These are phyloP conservation scores for Agapetus fuscipes DNA, from an alignment of 2,888 invertebrate species.

Conservation along the genomic window DNA sequence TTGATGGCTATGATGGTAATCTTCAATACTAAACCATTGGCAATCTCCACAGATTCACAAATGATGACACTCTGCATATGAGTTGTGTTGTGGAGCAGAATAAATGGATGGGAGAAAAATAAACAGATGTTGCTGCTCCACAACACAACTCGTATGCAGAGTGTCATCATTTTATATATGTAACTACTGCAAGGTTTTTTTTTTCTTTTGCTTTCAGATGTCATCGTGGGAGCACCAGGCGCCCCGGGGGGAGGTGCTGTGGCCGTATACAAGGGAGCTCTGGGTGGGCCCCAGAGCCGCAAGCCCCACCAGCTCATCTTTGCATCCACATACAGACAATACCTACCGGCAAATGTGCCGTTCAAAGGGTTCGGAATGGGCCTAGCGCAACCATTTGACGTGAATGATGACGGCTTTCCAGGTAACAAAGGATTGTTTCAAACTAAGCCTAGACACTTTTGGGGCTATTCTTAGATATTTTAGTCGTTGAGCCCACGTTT, in stretches of 20 bases:
- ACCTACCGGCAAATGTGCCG: conserved; percentile 20
- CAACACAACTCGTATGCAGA: too few species aligned
- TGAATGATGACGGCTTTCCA: conserved; percentile 32
- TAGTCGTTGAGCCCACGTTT: too few species aligned
- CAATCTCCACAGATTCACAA: too few species aligned
- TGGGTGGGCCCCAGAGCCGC: conserved; percentile 26
- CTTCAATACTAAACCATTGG: too few species aligned
- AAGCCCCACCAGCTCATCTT: conserved; percentile 27
- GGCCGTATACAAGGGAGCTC: conserved; percentile 27
- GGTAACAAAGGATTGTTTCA: conserved; percentile 23
- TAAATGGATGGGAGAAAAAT: too few species aligned
- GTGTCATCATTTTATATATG: too few species aligned
- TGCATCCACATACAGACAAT: conserved; percentile 21
- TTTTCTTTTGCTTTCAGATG: conserved; percentile 24
- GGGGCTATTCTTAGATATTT: too few species aligned
- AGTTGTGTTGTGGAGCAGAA: too few species aligned
- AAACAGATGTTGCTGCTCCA: too few species aligned
- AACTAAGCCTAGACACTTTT: too few species aligned
- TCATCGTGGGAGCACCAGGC: conserved; percentile 29
- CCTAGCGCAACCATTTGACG: conserved; percentile 31
- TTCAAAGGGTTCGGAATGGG: conserved; percentile 34
- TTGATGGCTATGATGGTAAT: conserved; percentile 37
- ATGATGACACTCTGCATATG: too few species aligned
- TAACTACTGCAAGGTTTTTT: too few species aligned
- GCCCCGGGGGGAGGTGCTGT: conserved; percentile 26